Evolutionary conservation across 1,140 invertebrate genomes (phyloP), one percentile per base, ranked within the genome.

Genomic region (Probaryconus sp.): DNA sequence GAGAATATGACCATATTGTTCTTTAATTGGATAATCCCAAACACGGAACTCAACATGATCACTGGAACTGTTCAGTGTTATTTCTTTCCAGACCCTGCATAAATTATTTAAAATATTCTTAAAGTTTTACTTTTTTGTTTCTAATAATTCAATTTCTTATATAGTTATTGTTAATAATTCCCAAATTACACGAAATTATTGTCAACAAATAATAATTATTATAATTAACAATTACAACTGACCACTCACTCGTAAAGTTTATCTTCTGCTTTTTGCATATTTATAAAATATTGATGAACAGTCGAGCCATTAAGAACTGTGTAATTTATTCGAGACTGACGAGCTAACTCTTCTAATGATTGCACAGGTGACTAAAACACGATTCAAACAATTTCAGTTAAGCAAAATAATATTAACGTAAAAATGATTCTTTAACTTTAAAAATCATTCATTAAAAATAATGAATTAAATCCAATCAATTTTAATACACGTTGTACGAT

Each of bases 11-110:
- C 93, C 94, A 77, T 96, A 97, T 83, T 96, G 94, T 83, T 97
- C 95, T 72, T 94, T 93, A 35, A 97, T 94, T 0, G 95, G 96
- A 85, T 97, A 97, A 79, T 97, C 95, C 96, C 96, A 98, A 0
- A 97, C 95, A 21, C 95, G 88, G 74, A 94, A 96, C 74, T 93
- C 90, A 0, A 91, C 88, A 76, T 94, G 91, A 77, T 95, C 91
- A 64, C 91, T 91, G 7, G 91, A 90, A 7, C 92, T 92, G 73
- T 95, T 96, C 35, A 97, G 78, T 0, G 95, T 95, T 60, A 96
- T 90, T 83, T 96, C 94, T 81, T 96, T 96, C 95, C 95, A 97
- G 37, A 96, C 92, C 63, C 93, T 94, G 76, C 21, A 84, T 80
- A 55, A 38, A 69, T 14, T 50, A 67, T 20, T 37, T 60, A 21